phyloP scores from a whole-genome alignment of 2,888 invertebrate species.

The Metallyticus violacea region DNA sequence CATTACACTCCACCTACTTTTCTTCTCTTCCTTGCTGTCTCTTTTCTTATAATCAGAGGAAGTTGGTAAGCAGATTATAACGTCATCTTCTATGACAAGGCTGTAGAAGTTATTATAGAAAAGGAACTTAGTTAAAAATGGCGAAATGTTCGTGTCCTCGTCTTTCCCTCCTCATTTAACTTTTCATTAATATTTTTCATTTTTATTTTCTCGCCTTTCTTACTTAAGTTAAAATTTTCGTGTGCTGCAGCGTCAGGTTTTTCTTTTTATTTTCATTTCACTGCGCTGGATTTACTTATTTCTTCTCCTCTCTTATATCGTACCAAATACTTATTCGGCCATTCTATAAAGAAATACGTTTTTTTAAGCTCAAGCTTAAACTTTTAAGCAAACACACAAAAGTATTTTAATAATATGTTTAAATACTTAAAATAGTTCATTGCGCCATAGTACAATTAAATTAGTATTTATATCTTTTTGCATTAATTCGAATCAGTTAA shows the following conservation, averaged over 20 bases:
- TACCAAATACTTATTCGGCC: not conserved
- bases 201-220: not conserved
- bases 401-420: no score
- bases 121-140: constrained; percentile 14
- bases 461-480: no score
- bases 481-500: no score
- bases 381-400: no score
- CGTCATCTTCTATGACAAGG: constrained; percentile 15
- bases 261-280: not conserved
- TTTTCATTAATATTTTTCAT: constrained; percentile 17
- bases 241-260: not conserved
- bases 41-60: not conserved
- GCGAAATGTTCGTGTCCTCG: constrained; percentile 10
- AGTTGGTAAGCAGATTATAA: constrained; percentile 21
- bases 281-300: not conserved
- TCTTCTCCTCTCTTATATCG: not conserved
- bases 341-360: no score
- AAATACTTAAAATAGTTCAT: no score
- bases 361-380: no score
- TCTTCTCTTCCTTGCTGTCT: not conserved
- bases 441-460: no score
- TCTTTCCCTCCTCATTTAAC: constrained; percentile 17
- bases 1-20: not conserved
- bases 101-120: constrained; percentile 12
- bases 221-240: no score